Evolutionary conservation across 2,888 invertebrate genomes (phyloP).

Genomic region (Onchidella celtica): DNA sequence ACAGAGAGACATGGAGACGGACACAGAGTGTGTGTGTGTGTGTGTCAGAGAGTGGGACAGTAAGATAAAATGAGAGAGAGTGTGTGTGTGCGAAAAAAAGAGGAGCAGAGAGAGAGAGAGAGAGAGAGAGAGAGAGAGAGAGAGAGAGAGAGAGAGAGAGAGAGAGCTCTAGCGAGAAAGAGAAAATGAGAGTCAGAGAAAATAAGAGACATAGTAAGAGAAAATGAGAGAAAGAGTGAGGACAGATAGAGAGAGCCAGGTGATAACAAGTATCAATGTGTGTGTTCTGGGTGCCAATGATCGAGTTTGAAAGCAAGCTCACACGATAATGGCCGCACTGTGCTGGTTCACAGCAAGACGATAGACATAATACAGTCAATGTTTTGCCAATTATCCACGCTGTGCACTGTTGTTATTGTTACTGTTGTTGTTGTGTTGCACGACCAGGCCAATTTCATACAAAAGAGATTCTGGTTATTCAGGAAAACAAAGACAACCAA

Average conservation of each 20-base stretch:
- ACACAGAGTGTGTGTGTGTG: not conserved
- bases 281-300: too few relatives aligned
- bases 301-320: too few relatives aligned
- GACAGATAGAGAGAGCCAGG: not conserved
- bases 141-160: conserved; percentile 18
- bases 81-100: not conserved
- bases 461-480: too few relatives aligned
- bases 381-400: too few relatives aligned
- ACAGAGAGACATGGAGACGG: conserved; percentile 16
- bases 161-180: conserved; percentile 6
- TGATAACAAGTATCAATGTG: too few relatives aligned
- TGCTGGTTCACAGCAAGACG: too few relatives aligned
- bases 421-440: too few relatives aligned
- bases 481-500: too few relatives aligned
- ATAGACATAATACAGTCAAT: too few relatives aligned
- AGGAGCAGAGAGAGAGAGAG: conserved; percentile 8
- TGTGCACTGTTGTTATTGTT: too few relatives aligned
- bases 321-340: too few relatives aligned
- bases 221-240: not conserved
- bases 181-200: conserved; percentile 6
- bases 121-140: not conserved
- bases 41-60: not conserved
- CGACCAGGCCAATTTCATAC: too few relatives aligned
- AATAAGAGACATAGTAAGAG: conserved; percentile 8
- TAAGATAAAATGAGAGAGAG: not conserved